Percentiles rank a stretch among this genome's conserved stretches.
Evolutionary conservation across 2,797 vertebrate species (phyloP).

Genomic region (Eulemur rubriventer): DNA sequence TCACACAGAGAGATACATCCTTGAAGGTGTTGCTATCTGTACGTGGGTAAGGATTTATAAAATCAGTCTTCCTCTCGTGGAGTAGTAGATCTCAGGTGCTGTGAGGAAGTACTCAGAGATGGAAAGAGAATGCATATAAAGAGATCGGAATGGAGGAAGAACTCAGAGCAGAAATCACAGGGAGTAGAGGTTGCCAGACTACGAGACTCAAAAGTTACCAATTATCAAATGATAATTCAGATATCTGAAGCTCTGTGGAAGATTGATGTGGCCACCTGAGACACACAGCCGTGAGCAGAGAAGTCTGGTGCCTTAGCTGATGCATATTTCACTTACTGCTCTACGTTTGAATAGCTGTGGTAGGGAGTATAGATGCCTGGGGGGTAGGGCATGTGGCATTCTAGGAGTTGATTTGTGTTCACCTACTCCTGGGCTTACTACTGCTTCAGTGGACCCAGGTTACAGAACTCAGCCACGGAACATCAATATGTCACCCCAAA

Average conservation of each 20-base stretch:
- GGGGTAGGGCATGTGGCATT: not conserved
- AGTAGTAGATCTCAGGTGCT: not conserved
- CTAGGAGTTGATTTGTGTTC: not conserved
- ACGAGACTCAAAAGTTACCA: not conserved
- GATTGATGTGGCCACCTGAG: not conserved
- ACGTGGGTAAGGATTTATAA: not conserved
- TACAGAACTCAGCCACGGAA: not conserved
- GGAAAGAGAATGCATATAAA: not conserved
- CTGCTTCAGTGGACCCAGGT: no score
- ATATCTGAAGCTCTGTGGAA: not conserved
- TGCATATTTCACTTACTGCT: not conserved
- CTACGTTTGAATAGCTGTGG: not conserved
- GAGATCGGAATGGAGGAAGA: not conserved
- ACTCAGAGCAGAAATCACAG: not conserved
- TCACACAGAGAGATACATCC: not conserved
- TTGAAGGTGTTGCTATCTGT: not conserved
- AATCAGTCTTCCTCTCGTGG: not conserved
- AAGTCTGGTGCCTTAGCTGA: not conserved
- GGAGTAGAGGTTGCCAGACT: not conserved
- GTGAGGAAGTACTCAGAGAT: not conserved
- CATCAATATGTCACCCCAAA: not conserved
- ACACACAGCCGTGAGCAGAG: not conserved
- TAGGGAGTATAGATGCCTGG: not conserved
- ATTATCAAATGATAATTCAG: not conserved
- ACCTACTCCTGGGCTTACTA: not conserved